Percentiles rank a stretch among this genome's conserved stretches.
These are phyloP conservation scores for Chymomyza procnemis DNA, from an alignment of 2,888 invertebrate species.

Conservation along the genomic window DNA sequence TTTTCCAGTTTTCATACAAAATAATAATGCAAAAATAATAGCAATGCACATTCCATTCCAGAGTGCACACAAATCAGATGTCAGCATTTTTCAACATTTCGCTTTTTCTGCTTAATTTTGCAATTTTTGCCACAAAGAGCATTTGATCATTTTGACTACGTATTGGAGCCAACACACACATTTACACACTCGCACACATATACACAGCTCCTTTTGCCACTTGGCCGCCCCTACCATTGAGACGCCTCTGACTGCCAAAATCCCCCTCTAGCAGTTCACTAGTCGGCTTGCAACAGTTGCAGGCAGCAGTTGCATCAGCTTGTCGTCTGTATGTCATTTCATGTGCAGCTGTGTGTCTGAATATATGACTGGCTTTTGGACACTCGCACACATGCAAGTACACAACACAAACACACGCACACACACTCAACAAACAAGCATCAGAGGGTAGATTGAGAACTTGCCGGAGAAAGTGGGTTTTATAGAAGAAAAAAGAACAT, in stretches of 20 bases:
- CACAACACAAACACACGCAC: constrained; percentile 23
- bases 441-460: no score
- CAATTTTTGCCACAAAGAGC: constrained; percentile 58
- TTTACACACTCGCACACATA: no score
- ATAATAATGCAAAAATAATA: constrained; percentile 47
- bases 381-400: constrained; percentile 19
- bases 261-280: constrained; percentile 7
- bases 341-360: constrained; percentile 57
- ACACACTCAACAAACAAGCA: neutral
- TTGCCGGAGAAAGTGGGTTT: no score
- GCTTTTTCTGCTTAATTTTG: constrained; percentile 69
- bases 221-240: constrained; percentile 2
- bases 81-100: constrained; percentile 67
- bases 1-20: constrained; percentile 18
- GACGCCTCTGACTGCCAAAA: constrained; percentile 8
- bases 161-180: neutral
- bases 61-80: constrained; percentile 69
- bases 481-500: no score
- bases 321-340: constrained; percentile 46
- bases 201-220: constrained; percentile 19
- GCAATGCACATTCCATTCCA: constrained; percentile 35
- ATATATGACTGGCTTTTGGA: constrained; percentile 50
- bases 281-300: no score
- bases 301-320: constrained; percentile 14
- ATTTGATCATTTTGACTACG: constrained; percentile 2